phyloP scores from a whole-genome alignment of 2,797 vertebrate genomes.

The Dryobates pubescens region DNA sequence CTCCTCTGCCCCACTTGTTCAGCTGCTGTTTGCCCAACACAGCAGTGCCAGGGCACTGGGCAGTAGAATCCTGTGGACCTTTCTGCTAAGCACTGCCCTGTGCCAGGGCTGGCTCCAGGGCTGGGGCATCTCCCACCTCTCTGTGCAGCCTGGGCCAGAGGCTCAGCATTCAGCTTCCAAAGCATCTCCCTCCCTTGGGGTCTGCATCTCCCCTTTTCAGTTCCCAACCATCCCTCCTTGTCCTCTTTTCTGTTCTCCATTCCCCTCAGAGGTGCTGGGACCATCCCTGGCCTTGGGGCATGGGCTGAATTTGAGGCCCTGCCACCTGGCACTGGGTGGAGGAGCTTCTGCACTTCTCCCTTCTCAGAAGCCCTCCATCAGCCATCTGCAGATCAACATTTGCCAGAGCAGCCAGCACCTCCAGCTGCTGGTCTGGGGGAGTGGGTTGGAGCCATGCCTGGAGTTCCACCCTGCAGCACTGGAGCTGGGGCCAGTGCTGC shows the following conservation, averaged over 20 bases:
- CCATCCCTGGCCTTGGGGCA: not conserved
- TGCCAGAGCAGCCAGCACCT: constrained; percentile 78
- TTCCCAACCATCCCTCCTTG: no score
- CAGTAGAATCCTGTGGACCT: not conserved
- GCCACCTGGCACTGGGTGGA: not conserved
- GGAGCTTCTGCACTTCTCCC: not conserved
- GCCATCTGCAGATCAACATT: constrained; percentile 77
- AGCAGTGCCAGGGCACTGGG: not conserved
- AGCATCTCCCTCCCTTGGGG: no score
- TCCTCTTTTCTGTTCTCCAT: not conserved
- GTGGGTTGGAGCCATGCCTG: constrained; percentile 84
- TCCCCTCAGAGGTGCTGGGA: not conserved
- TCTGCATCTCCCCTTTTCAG: no score
- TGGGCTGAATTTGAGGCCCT: not conserved
- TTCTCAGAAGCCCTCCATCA: constrained; percentile 82
- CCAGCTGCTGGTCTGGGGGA: constrained; percentile 78
- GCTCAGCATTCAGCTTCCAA: no score
- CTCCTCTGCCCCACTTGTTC: not conserved
- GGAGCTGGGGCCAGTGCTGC: constrained; percentile 84
- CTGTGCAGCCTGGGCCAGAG: no score
- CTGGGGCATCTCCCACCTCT: no score
- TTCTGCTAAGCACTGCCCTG: not conserved
- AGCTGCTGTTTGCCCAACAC: not conserved
- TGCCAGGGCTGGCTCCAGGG: no score
- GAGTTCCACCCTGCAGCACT: constrained; percentile 80